These are phyloP conservation scores for Drosophila saltans DNA, from an alignment of 1,140 invertebrate species.

Conservation along the genomic window DNA sequence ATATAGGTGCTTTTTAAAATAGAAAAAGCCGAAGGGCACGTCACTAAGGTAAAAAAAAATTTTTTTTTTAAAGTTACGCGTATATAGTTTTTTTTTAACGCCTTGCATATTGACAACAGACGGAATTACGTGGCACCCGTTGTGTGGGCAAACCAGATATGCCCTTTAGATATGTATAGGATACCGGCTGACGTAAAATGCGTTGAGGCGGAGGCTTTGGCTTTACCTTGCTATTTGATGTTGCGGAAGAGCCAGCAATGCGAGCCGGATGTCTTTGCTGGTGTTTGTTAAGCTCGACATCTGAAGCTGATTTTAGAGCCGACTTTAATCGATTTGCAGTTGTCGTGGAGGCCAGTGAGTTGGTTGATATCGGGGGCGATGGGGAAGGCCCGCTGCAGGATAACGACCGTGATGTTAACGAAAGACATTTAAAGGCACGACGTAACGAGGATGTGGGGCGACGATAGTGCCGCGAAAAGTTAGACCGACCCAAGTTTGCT, in stretches of 20 bases:
- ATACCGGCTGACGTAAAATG: constrained; percentile 89
- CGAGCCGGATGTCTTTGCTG: constrained; percentile 33
- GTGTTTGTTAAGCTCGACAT: constrained; percentile 63
- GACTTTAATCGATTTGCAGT: constrained; percentile 65
- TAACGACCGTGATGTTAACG: constrained; percentile 86
- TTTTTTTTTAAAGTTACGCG: no score
- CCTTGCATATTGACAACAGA: constrained; percentile 78
- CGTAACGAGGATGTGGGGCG: constrained; percentile 87
- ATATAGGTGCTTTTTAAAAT: no score
- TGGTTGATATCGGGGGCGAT: constrained; percentile 52
- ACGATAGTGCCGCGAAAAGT: constrained; percentile 85
- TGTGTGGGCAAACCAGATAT: constrained; percentile 91
- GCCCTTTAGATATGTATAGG: constrained; percentile 91
- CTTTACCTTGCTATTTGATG: constrained; percentile 68
- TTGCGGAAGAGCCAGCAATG: constrained; percentile 29
- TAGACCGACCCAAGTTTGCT: constrained; percentile 49
- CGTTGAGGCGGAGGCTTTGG: constrained; percentile 86
- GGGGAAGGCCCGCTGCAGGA: constrained; percentile 85
- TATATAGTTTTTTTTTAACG: constrained; percentile 55
- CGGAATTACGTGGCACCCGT: constrained; percentile 86
- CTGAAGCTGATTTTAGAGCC: constrained; percentile 74
- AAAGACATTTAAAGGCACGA: constrained; percentile 88
- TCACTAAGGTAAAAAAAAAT: no score
- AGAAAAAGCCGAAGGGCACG: no score
- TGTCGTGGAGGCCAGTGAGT: constrained; percentile 13